Evolutionary conservation across 2,888 invertebrate genomes (phyloP).

Genomic region (Ceramica pisi): DNA sequence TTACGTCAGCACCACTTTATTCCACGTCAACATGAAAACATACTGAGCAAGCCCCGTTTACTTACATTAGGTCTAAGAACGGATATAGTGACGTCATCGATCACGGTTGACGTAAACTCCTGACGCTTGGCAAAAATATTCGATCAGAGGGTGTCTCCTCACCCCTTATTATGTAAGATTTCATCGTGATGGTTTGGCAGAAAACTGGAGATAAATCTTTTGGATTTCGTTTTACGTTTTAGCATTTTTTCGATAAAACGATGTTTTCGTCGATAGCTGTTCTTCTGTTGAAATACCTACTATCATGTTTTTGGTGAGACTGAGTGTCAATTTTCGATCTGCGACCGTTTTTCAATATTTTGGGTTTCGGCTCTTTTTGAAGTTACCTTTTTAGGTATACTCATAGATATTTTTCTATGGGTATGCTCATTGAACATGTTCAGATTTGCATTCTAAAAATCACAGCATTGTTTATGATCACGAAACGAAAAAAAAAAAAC

Average conservation of each 20-base stretch:
- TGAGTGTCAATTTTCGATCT: background rate
- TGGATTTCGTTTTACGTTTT: background rate
- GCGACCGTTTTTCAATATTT: no score
- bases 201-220: slow-evolving; percentile 7
- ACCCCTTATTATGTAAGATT: slow-evolving; percentile 16
- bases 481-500: no score
- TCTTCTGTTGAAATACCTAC: background rate
- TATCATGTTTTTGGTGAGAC: no score
- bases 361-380: no score
- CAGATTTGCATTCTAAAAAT: no score
- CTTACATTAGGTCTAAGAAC: slow-evolving; percentile 34
- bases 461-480: no score
- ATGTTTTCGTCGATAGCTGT: background rate
- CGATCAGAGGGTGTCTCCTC: slow-evolving; percentile 35
- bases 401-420: no score
- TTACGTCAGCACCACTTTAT: slow-evolving; percentile 32
- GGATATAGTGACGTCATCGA: slow-evolving; percentile 54
- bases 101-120: slow-evolving; percentile 42
- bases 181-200: background rate
- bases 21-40: slow-evolving; percentile 33
- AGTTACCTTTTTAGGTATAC: no score
- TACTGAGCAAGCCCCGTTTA: slow-evolving; percentile 27
- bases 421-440: no score
- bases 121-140: slow-evolving; percentile 53
- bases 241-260: background rate